Conservation (phyloP, 2,888 invertebrate genomes). For the Apamea anceps region DNA sequence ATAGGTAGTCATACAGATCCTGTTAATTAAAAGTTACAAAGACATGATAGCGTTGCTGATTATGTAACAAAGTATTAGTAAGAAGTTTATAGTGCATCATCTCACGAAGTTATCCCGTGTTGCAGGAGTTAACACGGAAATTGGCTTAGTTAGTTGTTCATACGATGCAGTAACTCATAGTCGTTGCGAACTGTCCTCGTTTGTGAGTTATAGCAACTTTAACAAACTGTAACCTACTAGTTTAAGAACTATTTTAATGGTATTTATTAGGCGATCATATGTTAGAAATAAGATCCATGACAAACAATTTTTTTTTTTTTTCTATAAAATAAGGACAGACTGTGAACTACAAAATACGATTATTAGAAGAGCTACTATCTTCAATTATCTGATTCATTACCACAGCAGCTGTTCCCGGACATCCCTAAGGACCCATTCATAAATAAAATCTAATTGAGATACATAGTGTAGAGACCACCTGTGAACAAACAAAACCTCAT, state of each 20-base stretch:
- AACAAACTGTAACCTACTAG: not conserved
- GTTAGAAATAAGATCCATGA: not conserved
- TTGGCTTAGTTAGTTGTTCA: slow-evolving; percentile 47
- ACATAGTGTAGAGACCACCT: not conserved
- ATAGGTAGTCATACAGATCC: not conserved
- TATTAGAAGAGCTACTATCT: not conserved
- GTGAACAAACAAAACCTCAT: not conserved
- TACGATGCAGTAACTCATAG: slow-evolving; percentile 21
- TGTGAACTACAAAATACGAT: too few relatives aligned
- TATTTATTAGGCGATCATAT: not conserved
- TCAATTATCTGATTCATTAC: slow-evolving; percentile 17
- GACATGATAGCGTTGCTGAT: not conserved
- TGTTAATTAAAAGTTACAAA: slow-evolving; percentile 16
- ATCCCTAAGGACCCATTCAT: not conserved
- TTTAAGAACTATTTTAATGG: not conserved
- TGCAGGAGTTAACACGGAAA: slow-evolving; percentile 20
- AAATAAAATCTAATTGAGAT: slow-evolving; percentile 28
- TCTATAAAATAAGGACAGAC: not conserved
- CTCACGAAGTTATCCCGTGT: slow-evolving; percentile 11
- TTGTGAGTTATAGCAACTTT: slow-evolving; percentile 23
- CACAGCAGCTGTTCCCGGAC: not conserved
- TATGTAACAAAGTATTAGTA: not conserved
- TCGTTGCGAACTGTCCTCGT: slow-evolving; percentile 33
- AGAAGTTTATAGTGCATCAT: slow-evolving; percentile 10
- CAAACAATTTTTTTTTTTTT: not conserved